phyloP scores from a whole-genome alignment of 2,888 invertebrate species.

The Apodemia zela region DNA sequence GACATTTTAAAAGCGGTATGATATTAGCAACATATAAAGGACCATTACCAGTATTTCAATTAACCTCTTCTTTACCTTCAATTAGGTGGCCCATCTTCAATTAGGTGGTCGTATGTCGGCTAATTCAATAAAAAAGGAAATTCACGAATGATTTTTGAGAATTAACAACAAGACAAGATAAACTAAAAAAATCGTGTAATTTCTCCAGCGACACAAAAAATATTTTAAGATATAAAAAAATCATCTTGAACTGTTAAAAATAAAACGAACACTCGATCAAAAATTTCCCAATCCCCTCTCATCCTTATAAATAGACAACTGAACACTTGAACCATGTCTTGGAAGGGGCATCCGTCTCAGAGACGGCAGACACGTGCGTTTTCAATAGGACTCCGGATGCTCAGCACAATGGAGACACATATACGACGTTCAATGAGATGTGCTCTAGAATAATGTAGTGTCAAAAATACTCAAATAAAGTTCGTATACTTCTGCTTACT shows the following conservation, averaged over 20 bases:
- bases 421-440: slow-evolving; percentile 34
- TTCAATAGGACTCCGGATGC: slow-evolving; percentile 68
- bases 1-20: no score
- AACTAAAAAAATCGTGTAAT: no score
- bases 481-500: no score
- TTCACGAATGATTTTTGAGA: no score
- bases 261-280: slow-evolving; percentile 4
- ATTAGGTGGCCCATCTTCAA: no score
- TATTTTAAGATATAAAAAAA: background rate
- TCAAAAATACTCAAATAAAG: slow-evolving; percentile 16
- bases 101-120: no score
- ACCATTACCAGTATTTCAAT: no score
- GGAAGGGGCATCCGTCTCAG: slow-evolving; percentile 51
- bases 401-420: slow-evolving; percentile 47
- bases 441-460: slow-evolving; percentile 28
- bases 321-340: slow-evolving; percentile 30
- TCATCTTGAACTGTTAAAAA: background rate
- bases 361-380: slow-evolving; percentile 64
- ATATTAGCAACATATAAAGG: no score
- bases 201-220: no score
- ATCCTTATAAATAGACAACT: slow-evolving; percentile 17
- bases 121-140: no score
- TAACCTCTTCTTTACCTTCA: no score
- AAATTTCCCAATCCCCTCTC: slow-evolving; percentile 12
- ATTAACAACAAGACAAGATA: no score